Evolutionary conservation across 2,888 invertebrate species (phyloP).

Genomic region (Ophion obscuratus): DNA sequence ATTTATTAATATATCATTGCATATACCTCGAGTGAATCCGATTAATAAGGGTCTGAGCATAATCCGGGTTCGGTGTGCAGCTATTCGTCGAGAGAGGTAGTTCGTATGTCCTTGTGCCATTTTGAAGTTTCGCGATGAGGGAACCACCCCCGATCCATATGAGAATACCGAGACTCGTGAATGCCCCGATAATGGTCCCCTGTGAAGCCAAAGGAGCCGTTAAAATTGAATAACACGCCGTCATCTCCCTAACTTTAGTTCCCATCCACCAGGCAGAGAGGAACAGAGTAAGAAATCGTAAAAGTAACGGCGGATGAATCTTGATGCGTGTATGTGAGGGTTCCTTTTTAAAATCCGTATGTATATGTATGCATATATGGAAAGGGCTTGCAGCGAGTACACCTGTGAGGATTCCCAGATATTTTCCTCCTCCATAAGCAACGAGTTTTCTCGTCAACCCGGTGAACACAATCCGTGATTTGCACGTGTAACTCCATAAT

Average conservation of each 20-base stretch:
- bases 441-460: constrained; percentile 70
- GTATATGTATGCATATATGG: background rate
- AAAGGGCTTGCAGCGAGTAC: background rate
- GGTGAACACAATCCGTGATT: constrained; percentile 43
- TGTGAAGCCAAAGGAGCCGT: constrained; percentile 69
- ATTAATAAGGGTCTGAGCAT: constrained; percentile 13
- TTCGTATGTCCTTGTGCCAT: constrained; percentile 52
- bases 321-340: background rate
- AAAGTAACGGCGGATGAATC: constrained; percentile 2
- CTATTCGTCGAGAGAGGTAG: constrained; percentile 61
- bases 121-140: constrained; percentile 66
- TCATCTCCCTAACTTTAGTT: background rate
- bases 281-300: constrained; percentile 14
- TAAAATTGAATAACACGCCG: constrained; percentile 4
- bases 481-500: constrained; percentile 37
- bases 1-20: background rate
- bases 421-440: constrained; percentile 76
- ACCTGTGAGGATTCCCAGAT: constrained; percentile 64
- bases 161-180: constrained; percentile 69
- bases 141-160: constrained; percentile 74
- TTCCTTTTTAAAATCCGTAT: no score
- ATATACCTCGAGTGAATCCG: constrained; percentile 25
- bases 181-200: constrained; percentile 85
- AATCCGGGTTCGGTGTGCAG: constrained; percentile 50
- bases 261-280: background rate